Evolutionary conservation across 2,113 vertebrate species (phyloP).

Genomic region (Eubucco bourcierii): DNA sequence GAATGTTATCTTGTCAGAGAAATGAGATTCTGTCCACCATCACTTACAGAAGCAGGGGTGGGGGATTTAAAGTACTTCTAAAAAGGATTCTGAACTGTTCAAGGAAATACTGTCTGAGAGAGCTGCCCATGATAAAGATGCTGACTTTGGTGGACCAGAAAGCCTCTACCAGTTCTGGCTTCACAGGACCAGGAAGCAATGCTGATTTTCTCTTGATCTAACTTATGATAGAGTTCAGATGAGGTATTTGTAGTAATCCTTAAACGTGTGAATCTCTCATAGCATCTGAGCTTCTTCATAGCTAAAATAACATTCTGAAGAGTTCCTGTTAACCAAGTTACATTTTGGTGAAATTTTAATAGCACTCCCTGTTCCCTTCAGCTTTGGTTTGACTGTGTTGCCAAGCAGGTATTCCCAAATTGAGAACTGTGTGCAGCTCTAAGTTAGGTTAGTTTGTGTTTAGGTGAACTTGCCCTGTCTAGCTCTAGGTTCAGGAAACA

Average conservation of each 20-base stretch:
- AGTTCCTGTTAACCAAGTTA: neutral
- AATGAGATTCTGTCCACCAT: neutral
- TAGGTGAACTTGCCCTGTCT: neutral
- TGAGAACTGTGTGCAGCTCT: neutral
- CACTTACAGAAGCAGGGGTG: neutral
- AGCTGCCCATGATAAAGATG: neutral
- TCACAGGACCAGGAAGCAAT: neutral
- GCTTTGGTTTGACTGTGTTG: neutral
- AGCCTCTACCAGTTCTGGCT: neutral
- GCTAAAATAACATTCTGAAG: neutral
- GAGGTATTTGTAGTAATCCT: neutral
- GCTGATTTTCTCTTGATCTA: neutral
- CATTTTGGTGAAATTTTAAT: neutral
- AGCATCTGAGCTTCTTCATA: neutral
- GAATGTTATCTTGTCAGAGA: neutral
- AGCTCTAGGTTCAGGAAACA: neutral
- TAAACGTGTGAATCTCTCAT: neutral
- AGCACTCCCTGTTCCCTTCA: neutral
- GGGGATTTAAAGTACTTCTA: neutral
- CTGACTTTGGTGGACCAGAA: neutral
- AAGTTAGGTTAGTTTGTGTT: neutral
- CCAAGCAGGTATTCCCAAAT: neutral
- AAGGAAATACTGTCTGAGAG: neutral
- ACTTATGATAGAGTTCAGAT: neutral
- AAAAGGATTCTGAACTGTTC: neutral